phyloP scores from a whole-genome alignment of 2,888 invertebrate species.

The Rhagonycha fulva region DNA sequence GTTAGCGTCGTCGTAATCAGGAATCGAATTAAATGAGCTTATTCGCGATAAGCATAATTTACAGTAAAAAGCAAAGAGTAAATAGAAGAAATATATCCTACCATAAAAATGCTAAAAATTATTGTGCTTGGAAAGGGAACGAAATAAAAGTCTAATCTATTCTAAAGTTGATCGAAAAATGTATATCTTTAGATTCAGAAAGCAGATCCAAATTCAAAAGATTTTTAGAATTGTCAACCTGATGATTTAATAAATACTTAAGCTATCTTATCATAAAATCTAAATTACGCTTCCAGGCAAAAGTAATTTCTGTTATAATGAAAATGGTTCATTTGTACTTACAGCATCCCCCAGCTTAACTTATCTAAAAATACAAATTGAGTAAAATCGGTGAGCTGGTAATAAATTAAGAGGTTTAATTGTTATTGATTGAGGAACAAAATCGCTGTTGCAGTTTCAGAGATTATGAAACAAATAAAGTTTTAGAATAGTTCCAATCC shows the following conservation, averaged over 20 bases:
- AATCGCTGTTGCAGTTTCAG: not conserved
- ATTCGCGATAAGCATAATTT: not conserved
- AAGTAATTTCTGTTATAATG: not conserved
- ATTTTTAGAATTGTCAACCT: not conserved
- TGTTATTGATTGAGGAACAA: not conserved
- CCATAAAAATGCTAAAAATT: not conserved
- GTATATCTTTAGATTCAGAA: not conserved
- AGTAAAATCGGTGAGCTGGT: not conserved
- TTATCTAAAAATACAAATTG: not conserved
- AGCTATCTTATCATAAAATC: not conserved
- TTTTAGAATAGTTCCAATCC: not conserved
- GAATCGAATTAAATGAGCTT: not conserved
- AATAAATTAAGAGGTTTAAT: not conserved
- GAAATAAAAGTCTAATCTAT: not conserved
- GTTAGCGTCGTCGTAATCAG: no score
- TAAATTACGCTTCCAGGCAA: not conserved
- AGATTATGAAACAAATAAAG: not conserved
- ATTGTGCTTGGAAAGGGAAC: not conserved
- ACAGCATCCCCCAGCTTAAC: not conserved
- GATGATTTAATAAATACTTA: not conserved
- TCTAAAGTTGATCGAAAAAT: not conserved
- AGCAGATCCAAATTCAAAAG: not conserved
- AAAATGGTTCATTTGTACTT: not conserved
- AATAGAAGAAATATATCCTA: not conserved
- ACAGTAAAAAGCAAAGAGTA: not conserved